Evolutionary conservation across 2,888 invertebrate species (phyloP).

Genomic region (Sclerodermus sp.): DNA sequence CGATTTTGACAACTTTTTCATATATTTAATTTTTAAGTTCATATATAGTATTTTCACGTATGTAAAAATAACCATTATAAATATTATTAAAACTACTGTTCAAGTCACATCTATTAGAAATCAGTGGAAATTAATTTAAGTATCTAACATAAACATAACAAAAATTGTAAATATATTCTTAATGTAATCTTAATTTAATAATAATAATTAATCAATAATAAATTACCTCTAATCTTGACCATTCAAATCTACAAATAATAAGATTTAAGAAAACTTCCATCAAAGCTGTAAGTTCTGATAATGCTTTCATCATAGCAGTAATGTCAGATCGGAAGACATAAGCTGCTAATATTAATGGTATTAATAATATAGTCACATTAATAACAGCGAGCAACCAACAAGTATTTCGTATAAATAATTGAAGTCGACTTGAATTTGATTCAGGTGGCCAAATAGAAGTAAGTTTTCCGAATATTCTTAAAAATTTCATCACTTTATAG

Average conservation of each 20-base stretch:
- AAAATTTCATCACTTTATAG: conserved; percentile 12
- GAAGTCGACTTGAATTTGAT: conserved; percentile 1
- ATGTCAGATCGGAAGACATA: conserved; percentile 28
- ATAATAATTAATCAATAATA: neutral
- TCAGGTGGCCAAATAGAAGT: conserved; percentile 35
- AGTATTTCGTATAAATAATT: conserved; percentile 20
- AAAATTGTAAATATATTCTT: too few species aligned
- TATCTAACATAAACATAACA: too few species aligned
- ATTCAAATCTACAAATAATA: conserved; percentile 30
- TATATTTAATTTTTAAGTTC: too few species aligned
- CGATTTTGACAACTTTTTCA: too few species aligned
- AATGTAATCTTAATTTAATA: too few species aligned
- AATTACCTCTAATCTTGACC: conserved; percentile 31
- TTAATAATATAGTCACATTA: conserved; percentile 25
- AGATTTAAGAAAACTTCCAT: conserved; percentile 36
- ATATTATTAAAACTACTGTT: too few species aligned
- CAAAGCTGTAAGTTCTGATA: conserved; percentile 38
- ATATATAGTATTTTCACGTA: too few species aligned
- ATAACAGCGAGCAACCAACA: conserved; percentile 29
- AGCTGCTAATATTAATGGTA: conserved; percentile 30
- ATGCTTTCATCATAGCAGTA: conserved; percentile 28
- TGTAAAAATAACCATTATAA: too few species aligned
- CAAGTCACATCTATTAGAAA: too few species aligned
- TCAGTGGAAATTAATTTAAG: too few species aligned
- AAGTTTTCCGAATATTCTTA: conserved; percentile 26